Base-by-base conservation (phyloP, 2,888 invertebrate genomes). In the Liopterus haemorrhoidalis region DNA sequence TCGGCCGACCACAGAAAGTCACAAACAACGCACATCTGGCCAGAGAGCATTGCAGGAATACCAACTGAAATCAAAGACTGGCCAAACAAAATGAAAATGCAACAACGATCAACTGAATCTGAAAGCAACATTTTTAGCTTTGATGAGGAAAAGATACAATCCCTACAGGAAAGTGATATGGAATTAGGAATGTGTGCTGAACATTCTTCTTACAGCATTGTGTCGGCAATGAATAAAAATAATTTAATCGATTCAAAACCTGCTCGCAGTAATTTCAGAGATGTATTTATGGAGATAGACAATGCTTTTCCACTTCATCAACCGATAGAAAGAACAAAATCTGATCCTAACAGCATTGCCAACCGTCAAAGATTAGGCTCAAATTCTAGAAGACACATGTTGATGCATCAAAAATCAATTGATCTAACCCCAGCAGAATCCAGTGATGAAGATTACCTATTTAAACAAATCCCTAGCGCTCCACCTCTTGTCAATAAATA, bases 371-470 rank as follows among this genome's bases (percentile, higher is more conserved):
- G 85, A 11, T 71, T 85, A 41, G 82, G 79, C 46, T 83, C 82
- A 3, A 83, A 76, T 59, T 80, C 81, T 2, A 75, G 86, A n/a
- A 74, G 87, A 12, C 81, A 86, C 65, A 78, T 86, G 19, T 64
- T 88, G 16, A 88, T 84, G 81, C 88, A 88, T 66, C 88, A 88
- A 58, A 87, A 88, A 61, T 87, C 87, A 0, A 87, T 88, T 47
- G 88, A 88, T 60, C 67, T 88, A 19, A 87, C 88, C 1, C 87
- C 87, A 3, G 86, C 86, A 0, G 88, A 87, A 65, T 87, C 87
- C 0, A 86, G 87, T 48, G 87, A 88, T 58, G 87, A 87, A 62
- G 87, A 87, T 64, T 83, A 82, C 57, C 76, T 83, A 14, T 83
- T 82, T 58, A 79, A 81, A 49, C 83, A 84, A 68, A 83, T 85